Percentiles rank a stretch among this genome's conserved stretches.
Evolutionary conservation across 2,797 vertebrate genomes (phyloP).

Genomic region (Nasua narica): DNA sequence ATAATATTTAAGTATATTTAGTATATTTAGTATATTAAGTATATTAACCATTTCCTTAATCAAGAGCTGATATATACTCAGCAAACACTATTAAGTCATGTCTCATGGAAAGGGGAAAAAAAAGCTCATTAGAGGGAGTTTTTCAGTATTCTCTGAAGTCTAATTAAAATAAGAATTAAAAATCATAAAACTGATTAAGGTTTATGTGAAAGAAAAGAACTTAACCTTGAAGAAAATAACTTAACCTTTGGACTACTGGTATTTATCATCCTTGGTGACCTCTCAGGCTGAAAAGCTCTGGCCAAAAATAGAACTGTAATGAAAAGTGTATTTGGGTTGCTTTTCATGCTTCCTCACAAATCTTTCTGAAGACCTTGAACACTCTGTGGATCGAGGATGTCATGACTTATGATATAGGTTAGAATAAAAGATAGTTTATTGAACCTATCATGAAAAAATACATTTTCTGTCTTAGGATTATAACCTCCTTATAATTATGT

Average conservation of each 20-base stretch:
- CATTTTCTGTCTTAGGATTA: neutral
- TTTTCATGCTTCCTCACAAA: slow-evolving; percentile 19
- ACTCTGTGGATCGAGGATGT: neutral
- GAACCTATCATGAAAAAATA: neutral
- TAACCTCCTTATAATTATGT: neutral
- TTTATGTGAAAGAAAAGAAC: slow-evolving; percentile 43
- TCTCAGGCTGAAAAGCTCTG: neutral
- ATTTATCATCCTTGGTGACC: slow-evolving; percentile 2
- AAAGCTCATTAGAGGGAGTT: neutral
- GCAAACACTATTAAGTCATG: neutral
- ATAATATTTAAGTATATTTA: too few relatives aligned
- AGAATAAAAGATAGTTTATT: slow-evolving; percentile 22
- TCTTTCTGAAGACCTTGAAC: slow-evolving; percentile 21
- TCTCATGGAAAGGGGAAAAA: neutral
- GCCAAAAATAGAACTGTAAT: neutral
- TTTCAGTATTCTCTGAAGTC: slow-evolving; percentile 44
- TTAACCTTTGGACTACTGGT: slow-evolving; percentile 10
- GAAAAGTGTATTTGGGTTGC: neutral
- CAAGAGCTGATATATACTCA: neutral
- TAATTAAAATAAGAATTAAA: slow-evolving; percentile 62
- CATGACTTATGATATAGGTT: neutral
- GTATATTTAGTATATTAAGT: too few relatives aligned
- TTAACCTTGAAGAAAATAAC: slow-evolving; percentile 47
- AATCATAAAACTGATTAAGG: slow-evolving; percentile 35
- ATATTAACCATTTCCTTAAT: neutral